These are phyloP conservation scores for Stenoptilia bipunctidactyla DNA, from an alignment of 2,888 invertebrate species.

Conservation along the genomic window DNA sequence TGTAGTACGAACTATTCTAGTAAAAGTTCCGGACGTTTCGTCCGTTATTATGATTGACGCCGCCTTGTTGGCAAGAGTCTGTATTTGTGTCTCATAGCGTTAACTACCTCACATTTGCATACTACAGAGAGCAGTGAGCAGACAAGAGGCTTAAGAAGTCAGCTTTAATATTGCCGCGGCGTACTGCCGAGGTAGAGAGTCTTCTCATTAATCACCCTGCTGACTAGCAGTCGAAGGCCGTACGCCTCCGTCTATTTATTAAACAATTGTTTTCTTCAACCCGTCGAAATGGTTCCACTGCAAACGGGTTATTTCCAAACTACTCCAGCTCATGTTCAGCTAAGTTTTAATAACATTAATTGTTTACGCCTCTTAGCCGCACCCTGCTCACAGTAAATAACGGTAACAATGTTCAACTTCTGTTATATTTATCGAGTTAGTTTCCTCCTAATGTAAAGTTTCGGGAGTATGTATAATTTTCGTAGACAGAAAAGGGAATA, in stretches of 20 bases:
- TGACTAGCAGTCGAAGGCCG: slow-evolving; percentile 57
- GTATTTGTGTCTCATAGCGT: slow-evolving; percentile 32
- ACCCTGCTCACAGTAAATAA: slow-evolving; percentile 45
- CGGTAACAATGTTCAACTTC: slow-evolving; percentile 37
- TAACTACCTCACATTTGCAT: slow-evolving; percentile 58
- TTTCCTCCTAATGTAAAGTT: slow-evolving; percentile 33
- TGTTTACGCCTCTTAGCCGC: slow-evolving; percentile 51
- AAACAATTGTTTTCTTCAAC: slow-evolving; percentile 63
- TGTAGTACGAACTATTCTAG: no score
- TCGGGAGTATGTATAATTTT: slow-evolving; percentile 26
- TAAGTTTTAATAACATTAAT: slow-evolving; percentile 63
- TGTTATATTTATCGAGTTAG: slow-evolving; percentile 48
- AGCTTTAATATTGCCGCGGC: not conserved
- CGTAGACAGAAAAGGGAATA: slow-evolving; percentile 29
- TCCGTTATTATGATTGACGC: no score
- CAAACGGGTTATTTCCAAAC: slow-evolving; percentile 40
- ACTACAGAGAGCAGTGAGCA: slow-evolving; percentile 24
- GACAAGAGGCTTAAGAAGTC: slow-evolving; percentile 5
- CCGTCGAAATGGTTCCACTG: slow-evolving; percentile 32
- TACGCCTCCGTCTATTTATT: slow-evolving; percentile 55
- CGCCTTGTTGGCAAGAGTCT: slow-evolving; percentile 4
- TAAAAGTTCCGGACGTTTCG: no score
- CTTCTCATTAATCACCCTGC: slow-evolving; percentile 61
- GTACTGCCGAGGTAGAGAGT: not conserved
- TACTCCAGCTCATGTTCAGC: slow-evolving; percentile 37